Base-by-base conservation (phyloP, 2,113 vertebrate genomes). In the Nothobranchius furzeri region DNA sequence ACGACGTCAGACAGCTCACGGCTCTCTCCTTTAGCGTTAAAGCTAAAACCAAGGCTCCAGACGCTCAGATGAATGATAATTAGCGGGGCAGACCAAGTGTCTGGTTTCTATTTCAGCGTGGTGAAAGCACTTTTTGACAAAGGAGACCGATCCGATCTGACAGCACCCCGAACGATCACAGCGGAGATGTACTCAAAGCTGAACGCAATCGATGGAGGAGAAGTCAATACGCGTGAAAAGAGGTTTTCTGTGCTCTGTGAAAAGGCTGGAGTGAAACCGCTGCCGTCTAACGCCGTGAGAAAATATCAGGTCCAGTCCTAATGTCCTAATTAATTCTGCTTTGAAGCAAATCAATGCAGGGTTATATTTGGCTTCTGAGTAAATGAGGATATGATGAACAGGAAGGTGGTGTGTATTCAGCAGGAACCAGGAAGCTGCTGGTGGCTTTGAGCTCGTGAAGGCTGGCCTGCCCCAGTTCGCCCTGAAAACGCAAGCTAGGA, bases 381-480 rank as follows among this genome's bases (percentile, higher is more conserved):
- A 30, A 30, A 30, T 30, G 30, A 30, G 30, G 25, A 30, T 30
- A 30, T 30, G 30, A 30, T 30, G 30, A 30, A 30, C 30, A 30
- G 30, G 30, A 48, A 6, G 45, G 67, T 65, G 12, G 71, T 58
- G 55, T 40, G 37, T 40, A 40, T 40, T 40, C 37, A 60, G 9
- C 43, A 11, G 3, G 9, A 45, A 45, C 11, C 43, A 45, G 43
- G 43, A 45, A 45, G 30, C 40, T 3, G 0, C 65, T 55, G 48
- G 70, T 48, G 75, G 56, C 49, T 70, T 36, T 70, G 58, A 55
- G 58, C 70, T 68, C 40, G 71, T 64, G 67, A 75, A 81, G 60
- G 54, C 55, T 15, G 4, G 7, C 25, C 12, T 69, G 79, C 14
- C 83, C 83, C 76, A 82, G 54, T 76, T 85, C 68, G 46, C 36